These are phyloP conservation scores for Tiliacea aurago DNA, from an alignment of 2,888 invertebrate genomes.

Conservation along the genomic window DNA sequence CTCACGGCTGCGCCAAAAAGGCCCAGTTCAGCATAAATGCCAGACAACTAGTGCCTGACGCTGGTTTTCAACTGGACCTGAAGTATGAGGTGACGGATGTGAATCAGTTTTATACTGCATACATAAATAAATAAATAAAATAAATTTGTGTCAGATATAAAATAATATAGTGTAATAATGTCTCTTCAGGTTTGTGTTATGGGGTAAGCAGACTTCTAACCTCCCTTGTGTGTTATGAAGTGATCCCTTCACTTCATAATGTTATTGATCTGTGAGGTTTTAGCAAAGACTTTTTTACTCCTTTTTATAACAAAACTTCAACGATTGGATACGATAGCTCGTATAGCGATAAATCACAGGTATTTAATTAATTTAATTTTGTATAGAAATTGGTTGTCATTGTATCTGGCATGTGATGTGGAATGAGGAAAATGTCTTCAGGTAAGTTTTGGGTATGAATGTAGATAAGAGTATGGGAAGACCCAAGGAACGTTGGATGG, in stretches of 20 bases:
- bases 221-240: no score
- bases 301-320: no score
- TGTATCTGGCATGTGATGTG: neutral
- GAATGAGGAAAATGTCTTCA: neutral
- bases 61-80: no score
- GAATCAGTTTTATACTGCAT: no score
- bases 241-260: neutral
- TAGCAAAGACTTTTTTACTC: neutral
- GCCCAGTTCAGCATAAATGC: no score
- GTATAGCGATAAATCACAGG: neutral
- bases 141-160: no score
- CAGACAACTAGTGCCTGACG: no score
- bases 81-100: no score
- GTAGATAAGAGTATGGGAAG: neutral
- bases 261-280: neutral
- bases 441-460: neutral
- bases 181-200: neutral
- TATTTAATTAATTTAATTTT: constrained; percentile 1
- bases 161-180: no score
- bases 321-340: neutral
- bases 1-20: no score
- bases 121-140: no score
- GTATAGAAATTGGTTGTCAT: neutral
- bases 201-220: neutral
- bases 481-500: neutral